A percentile compares a stretch with the other conserved stretches of the same genome.
Conservation (phyloP, 1,140 invertebrate species). For the Metopolophium dirhodum region DNA sequence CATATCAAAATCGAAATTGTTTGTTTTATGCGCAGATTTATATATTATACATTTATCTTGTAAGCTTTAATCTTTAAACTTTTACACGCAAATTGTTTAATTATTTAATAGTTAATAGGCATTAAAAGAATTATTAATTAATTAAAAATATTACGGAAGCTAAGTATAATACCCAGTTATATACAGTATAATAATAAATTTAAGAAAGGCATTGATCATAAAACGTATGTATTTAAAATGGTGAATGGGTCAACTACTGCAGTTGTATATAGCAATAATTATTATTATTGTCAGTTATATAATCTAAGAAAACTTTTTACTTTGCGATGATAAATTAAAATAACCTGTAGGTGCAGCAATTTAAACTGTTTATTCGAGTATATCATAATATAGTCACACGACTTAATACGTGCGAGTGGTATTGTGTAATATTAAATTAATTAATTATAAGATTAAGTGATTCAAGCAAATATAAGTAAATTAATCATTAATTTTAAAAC, state of each 20-base stretch:
- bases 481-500: not conserved
- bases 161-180: not conserved
- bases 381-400: not conserved
- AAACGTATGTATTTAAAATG: not conserved
- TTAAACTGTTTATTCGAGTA: not conserved
- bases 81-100: not conserved
- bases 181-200: not conserved
- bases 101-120: no score
- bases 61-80: not conserved
- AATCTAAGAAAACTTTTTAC: not conserved
- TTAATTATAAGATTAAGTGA: not conserved
- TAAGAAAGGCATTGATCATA: not conserved
- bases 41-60: not conserved
- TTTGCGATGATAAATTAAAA: conserved; percentile 10
- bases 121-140: no score
- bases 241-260: not conserved
- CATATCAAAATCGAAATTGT: not conserved
- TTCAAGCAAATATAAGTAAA: not conserved
- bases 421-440: not conserved
- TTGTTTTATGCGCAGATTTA: not conserved
- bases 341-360: not conserved
- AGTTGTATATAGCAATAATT: not conserved
- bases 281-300: not conserved
- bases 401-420: not conserved
- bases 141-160: not conserved